These are phyloP conservation scores for Eupristina koningsbergeri DNA, from an alignment of 1,140 invertebrate species.

Conservation along the genomic window DNA sequence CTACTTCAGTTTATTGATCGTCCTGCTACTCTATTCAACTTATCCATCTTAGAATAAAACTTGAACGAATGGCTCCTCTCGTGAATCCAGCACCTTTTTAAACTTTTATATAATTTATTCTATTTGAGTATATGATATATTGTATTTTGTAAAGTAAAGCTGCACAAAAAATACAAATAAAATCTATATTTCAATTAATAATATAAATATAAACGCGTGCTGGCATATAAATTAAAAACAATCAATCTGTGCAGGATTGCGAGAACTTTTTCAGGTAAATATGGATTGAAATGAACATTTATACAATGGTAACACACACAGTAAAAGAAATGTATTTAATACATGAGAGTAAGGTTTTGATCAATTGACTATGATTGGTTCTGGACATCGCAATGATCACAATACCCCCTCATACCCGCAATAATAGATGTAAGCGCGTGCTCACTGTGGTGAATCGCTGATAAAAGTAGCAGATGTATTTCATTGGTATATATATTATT, in stretches of 20 bases:
- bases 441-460: neutral
- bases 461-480: slow-evolving; percentile 11
- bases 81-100: no score
- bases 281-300: neutral
- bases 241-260: neutral
- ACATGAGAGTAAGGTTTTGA: neutral
- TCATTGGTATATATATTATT: neutral
- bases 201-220: neutral
- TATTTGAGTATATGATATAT: neutral
- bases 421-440: neutral
- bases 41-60: slow-evolving; percentile 31
- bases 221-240: neutral
- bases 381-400: slow-evolving; percentile 20
- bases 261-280: neutral
- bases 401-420: neutral
- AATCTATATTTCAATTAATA: neutral
- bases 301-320: neutral
- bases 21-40: slow-evolving; percentile 33
- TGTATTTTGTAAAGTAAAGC: neutral
- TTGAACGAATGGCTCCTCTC: slow-evolving; percentile 4
- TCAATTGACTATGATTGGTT: slow-evolving; percentile 38
- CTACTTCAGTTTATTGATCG: slow-evolving; percentile 34
- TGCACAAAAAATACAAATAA: neutral
- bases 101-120: neutral
- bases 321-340: neutral